Evolutionary conservation across 2,797 vertebrate genomes (phyloP).

Genomic region (Halcyon chelicuti): DNA sequence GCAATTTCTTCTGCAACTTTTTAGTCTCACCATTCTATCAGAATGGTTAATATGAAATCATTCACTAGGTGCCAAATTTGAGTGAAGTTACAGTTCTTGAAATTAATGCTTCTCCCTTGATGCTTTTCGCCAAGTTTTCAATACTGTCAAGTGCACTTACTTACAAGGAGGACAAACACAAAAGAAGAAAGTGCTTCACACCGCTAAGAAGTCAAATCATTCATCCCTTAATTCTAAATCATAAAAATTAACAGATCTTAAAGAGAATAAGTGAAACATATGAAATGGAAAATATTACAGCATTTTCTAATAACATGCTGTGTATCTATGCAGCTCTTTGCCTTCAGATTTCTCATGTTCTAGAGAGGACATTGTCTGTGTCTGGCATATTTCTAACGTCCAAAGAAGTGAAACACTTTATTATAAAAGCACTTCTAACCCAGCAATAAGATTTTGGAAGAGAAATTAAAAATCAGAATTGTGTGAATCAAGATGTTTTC

Average conservation of each 20-base stretch:
- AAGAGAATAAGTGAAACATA: background rate
- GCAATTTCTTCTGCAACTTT: background rate
- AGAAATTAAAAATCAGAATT: background rate
- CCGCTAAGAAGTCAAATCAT: background rate
- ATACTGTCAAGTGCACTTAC: background rate
- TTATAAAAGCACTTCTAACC: background rate
- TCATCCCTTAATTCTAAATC: fast-evolving
- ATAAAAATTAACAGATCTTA: background rate
- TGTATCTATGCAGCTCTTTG: background rate
- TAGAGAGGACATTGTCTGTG: background rate
- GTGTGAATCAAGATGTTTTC: background rate
- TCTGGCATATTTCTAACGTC: background rate
- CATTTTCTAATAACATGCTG: background rate
- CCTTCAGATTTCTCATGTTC: background rate
- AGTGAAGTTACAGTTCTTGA: background rate
- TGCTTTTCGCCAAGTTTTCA: background rate
- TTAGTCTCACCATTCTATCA: background rate
- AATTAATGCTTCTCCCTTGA: background rate
- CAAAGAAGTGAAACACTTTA: background rate
- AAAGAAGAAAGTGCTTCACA: background rate
- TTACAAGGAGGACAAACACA: background rate
- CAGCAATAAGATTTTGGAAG: background rate
- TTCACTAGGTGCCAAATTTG: background rate
- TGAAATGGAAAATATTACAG: background rate
- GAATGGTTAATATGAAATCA: background rate